A percentile compares a stretch with the other conserved stretches of the same genome.
Conservation (phyloP, 2,888 invertebrate genomes). For the Caenorhabditis sp. region DNA sequence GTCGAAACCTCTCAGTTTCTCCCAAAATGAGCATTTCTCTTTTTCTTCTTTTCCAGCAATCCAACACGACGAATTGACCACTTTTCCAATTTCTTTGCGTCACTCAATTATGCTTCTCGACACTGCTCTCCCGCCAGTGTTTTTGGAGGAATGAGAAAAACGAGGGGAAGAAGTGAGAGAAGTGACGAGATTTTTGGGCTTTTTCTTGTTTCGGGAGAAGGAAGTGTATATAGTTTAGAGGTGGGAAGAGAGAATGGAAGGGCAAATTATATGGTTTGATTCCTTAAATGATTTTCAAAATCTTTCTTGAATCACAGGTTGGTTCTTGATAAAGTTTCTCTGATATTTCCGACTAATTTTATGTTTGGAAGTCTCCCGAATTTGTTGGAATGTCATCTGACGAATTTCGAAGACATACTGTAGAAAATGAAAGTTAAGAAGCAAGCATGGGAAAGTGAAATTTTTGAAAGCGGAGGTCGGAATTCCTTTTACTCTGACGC, state of each 20-base stretch:
- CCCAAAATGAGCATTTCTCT: background rate
- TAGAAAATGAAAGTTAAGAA: background rate
- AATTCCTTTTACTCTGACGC: too few relatives aligned
- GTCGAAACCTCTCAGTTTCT: constrained; percentile 12
- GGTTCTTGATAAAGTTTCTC: too few relatives aligned
- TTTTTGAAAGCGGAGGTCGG: too few relatives aligned
- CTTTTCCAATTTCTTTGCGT: constrained; percentile 58
- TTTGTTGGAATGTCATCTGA: background rate
- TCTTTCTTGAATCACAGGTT: background rate
- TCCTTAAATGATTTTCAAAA: too few relatives aligned
- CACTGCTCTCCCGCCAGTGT: constrained; percentile 19
- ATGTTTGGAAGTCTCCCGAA: too few relatives aligned
- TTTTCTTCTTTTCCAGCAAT: background rate
- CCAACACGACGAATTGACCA: constrained; percentile 27
- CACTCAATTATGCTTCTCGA: constrained; percentile 53
- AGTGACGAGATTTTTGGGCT: constrained; percentile 2
- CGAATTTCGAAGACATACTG: background rate
- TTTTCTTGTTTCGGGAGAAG: background rate
- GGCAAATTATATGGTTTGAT: background rate
- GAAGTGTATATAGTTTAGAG: constrained; percentile 12
- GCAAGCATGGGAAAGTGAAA: too few relatives aligned
- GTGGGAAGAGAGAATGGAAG: background rate
- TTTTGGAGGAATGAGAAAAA: constrained; percentile 19
- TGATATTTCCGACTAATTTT: too few relatives aligned
- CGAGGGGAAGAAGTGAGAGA: background rate